phyloP scores from a whole-genome alignment of 2,797 vertebrate species.

The Hyperoplus immaculatus region DNA sequence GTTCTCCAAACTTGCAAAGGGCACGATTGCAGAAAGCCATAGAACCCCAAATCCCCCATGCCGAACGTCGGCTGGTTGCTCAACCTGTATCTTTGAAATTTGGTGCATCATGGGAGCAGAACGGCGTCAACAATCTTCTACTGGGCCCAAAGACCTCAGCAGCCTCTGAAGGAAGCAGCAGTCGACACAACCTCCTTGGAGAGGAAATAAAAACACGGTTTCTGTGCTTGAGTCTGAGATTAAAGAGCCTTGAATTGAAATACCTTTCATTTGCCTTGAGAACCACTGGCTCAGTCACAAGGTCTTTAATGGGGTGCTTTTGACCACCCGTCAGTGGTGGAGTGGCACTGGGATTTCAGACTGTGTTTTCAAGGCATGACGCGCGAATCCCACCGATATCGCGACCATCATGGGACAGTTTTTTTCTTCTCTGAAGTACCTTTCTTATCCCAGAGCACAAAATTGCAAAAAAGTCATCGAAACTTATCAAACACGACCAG shows the following conservation, averaged over 20 bases:
- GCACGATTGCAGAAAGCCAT: constrained; percentile 49
- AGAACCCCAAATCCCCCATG: constrained; percentile 74
- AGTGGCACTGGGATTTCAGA: constrained; percentile 85
- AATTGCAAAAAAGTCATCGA: constrained; percentile 75
- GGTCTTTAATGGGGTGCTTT: constrained; percentile 85
- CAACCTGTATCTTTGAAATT: constrained; percentile 70
- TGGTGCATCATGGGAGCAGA: constrained; percentile 65
- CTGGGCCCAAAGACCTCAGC: constrained; percentile 66
- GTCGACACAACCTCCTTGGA: constrained; percentile 65
- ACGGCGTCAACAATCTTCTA: constrained; percentile 43
- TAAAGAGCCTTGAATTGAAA: constrained; percentile 77
- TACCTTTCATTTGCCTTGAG: constrained; percentile 75
- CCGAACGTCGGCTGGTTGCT: constrained; percentile 84
- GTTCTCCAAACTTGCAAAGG: constrained; percentile 81
- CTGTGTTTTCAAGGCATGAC: constrained; percentile 86
- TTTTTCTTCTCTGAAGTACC: constrained; percentile 77
- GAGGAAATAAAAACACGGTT: constrained; percentile 76
- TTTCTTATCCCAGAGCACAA: constrained; percentile 86
- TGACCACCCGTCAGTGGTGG: constrained; percentile 75
- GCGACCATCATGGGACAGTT: constrained; percentile 81
- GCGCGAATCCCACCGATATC: constrained; percentile 86
- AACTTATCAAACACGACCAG: constrained; percentile 79
- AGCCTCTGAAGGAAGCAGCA: constrained; percentile 70
- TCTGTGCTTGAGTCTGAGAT: constrained; percentile 77
- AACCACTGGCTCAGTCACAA: constrained; percentile 84